phyloP scores from a whole-genome alignment of 2,113 vertebrate species.

The Eidolon helvum region DNA sequence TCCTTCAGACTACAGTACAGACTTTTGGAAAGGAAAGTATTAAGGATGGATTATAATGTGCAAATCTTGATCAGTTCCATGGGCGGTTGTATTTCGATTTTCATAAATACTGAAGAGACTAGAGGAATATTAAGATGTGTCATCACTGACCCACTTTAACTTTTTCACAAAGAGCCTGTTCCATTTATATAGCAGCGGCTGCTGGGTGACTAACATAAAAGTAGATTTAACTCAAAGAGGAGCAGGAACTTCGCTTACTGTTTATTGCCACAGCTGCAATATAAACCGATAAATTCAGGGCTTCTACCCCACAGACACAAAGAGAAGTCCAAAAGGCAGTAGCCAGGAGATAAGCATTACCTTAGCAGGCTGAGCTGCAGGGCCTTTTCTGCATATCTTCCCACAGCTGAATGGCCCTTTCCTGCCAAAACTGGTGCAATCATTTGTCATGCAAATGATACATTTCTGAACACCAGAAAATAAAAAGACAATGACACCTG shows the following conservation, averaged over 20 bases:
- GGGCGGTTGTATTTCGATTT: neutral
- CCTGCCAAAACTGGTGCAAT: slow-evolving; percentile 69
- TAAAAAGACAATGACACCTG: slow-evolving; percentile 66
- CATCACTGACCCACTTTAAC: neutral
- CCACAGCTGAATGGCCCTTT: slow-evolving; percentile 60
- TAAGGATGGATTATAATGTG: neutral
- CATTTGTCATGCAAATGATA: slow-evolving; percentile 78
- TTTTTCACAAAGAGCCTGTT: neutral
- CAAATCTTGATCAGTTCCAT: neutral
- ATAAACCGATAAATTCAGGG: neutral
- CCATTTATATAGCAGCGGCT: neutral
- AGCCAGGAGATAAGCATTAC: slow-evolving; percentile 60
- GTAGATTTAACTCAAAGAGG: neutral
- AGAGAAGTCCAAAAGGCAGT: slow-evolving; percentile 42
- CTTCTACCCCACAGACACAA: neutral
- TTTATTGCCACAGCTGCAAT: slow-evolving; percentile 48
- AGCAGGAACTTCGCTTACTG: neutral
- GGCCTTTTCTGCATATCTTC: slow-evolving; percentile 71
- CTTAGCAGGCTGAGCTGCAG: slow-evolving; percentile 59
- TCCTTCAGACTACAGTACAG: neutral
- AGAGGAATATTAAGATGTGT: slow-evolving; percentile 20
- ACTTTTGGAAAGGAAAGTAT: neutral
- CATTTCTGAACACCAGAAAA: slow-evolving; percentile 68
- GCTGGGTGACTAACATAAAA: neutral
- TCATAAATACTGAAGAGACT: neutral